Conservation (phyloP, 2,888 invertebrate genomes). For the Drosophila yooni region DNA sequence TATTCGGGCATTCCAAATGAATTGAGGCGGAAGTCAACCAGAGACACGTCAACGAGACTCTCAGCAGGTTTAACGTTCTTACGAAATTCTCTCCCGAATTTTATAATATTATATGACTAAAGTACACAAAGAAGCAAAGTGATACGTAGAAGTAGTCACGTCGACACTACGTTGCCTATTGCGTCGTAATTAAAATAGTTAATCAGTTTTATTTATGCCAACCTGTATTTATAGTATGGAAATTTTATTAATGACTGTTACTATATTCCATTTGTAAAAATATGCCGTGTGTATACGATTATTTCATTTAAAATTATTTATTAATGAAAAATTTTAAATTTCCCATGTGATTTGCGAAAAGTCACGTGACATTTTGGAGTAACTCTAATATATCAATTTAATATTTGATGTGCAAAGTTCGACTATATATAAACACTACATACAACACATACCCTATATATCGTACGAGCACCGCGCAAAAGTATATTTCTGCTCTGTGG, state of each 20-base stretch:
- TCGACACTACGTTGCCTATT: slow-evolving; percentile 44
- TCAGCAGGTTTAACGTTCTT: slow-evolving; percentile 49
- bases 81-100: slow-evolving; percentile 65
- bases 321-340: neutral
- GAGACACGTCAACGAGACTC: slow-evolving; percentile 30
- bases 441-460: neutral
- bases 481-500: slow-evolving; percentile 7
- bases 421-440: neutral
- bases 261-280: neutral
- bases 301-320: neutral
- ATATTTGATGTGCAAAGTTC: neutral
- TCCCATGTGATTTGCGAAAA: neutral
- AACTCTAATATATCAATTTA: neutral
- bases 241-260: slow-evolving; percentile 5
- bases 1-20: slow-evolving; percentile 11
- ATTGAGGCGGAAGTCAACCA: slow-evolving; percentile 24
- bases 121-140: slow-evolving; percentile 35
- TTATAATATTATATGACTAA: slow-evolving; percentile 61
- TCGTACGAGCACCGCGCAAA: neutral
- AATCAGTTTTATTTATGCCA: slow-evolving; percentile 1
- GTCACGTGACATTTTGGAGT: neutral
- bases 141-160: slow-evolving; percentile 57
- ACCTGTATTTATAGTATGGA: slow-evolving; percentile 5
- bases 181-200: slow-evolving; percentile 36
- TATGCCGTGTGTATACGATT: neutral